A percentile compares a stretch with the other conserved stretches of the same genome.
phyloP scores from a whole-genome alignment of 2,888 invertebrate genomes.

The Gymnocheta viridis region DNA sequence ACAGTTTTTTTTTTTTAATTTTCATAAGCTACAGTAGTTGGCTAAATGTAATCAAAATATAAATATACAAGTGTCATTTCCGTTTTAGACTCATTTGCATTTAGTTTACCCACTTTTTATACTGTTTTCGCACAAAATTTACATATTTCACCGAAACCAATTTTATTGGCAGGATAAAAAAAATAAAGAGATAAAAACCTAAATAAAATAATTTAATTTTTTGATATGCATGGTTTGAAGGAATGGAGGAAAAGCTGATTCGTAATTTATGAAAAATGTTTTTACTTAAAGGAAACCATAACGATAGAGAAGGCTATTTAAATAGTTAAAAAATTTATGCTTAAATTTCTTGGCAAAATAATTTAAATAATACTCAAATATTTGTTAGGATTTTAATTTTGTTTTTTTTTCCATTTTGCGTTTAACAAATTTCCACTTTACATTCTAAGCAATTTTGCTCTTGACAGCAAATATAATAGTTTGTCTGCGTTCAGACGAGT shows the following conservation, averaged over 20 bases:
- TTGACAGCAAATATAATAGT: slow-evolving; percentile 3
- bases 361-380: slow-evolving; percentile 2
- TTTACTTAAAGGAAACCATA: neutral
- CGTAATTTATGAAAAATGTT: slow-evolving; percentile 16
- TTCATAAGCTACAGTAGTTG: slow-evolving; percentile 24
- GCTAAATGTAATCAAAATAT: slow-evolving; percentile 62
- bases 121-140: slow-evolving; percentile 14
- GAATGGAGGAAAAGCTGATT: neutral
- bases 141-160: neutral
- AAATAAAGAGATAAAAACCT: neutral
- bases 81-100: slow-evolving; percentile 69
- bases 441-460: slow-evolving; percentile 45
- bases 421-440: slow-evolving; percentile 2
- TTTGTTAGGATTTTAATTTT: neutral
- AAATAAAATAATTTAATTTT: slow-evolving; percentile 14
- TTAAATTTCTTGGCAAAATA: neutral
- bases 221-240: neutral
- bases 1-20: slow-evolving; percentile 13
- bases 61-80: slow-evolving; percentile 68
- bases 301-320: neutral
- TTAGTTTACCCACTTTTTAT: slow-evolving; percentile 43
- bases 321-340: neutral
- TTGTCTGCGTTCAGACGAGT: too few species aligned
- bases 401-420: neutral
- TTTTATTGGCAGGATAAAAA: neutral